Evolutionary conservation across 2,113 vertebrate species (phyloP).

Genomic region (Cephalopterus ornatus): DNA sequence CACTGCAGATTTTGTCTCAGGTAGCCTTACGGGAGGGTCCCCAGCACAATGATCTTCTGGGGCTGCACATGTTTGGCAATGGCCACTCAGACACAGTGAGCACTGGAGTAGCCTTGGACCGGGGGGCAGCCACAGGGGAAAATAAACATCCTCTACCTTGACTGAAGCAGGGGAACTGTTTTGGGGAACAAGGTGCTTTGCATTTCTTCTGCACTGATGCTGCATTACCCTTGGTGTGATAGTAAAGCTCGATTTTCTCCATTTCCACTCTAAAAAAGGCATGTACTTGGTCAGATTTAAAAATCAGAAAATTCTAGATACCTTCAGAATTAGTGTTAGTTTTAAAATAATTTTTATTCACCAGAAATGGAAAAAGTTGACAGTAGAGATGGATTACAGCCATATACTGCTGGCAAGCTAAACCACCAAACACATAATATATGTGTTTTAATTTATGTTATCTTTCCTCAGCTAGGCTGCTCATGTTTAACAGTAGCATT

Average conservation of each 20-base stretch:
- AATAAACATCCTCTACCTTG: too few relatives aligned
- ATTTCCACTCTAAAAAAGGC: not conserved
- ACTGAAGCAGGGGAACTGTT: too few relatives aligned
- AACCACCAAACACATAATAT: not conserved
- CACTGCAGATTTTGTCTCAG: not conserved
- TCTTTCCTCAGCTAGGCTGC: not conserved
- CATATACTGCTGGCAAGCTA: not conserved
- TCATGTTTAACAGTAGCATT: not conserved
- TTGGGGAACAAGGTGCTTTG: accelerated
- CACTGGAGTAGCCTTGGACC: not conserved
- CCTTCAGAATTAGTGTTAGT: not conserved
- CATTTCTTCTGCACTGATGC: not conserved
- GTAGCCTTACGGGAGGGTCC: not conserved
- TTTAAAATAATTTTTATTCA: not conserved
- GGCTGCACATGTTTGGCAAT: not conserved
- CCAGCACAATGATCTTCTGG: not conserved
- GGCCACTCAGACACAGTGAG: not conserved
- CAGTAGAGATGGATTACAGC: not conserved
- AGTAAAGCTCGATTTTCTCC: not conserved
- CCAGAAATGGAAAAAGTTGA: not conserved
- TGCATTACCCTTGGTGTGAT: not conserved
- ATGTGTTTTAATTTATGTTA: not conserved
- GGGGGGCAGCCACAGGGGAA: accelerated
- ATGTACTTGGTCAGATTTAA: not conserved
- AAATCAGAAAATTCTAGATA: not conserved